A percentile compares a stretch with the other conserved stretches of the same genome.
phyloP scores from a whole-genome alignment of 2,888 invertebrate genomes.

The Pandemis heparana region DNA sequence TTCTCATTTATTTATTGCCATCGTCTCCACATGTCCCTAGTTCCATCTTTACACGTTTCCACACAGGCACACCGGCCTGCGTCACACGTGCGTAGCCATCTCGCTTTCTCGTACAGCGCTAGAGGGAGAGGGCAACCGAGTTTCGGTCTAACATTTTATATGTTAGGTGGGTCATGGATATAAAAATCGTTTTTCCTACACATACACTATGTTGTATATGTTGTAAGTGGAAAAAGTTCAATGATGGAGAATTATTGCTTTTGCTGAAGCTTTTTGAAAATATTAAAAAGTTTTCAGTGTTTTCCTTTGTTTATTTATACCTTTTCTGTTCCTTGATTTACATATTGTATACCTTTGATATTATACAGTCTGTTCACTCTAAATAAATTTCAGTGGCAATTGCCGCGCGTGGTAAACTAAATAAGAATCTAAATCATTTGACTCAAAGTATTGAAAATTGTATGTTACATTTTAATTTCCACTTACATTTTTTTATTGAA shows the following conservation, averaged over 20 bases:
- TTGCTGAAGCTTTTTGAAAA: constrained; percentile 62
- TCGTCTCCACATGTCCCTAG: constrained; percentile 61
- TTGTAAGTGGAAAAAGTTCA: constrained; percentile 68
- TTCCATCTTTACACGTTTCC: constrained; percentile 61
- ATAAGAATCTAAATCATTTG: too few relatives aligned
- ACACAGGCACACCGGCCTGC: constrained; percentile 71
- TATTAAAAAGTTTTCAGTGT: constrained; percentile 54
- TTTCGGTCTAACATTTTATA: constrained; percentile 85
- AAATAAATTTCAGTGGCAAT: too few relatives aligned
- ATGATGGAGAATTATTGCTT: constrained; percentile 77
- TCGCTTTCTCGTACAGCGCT: constrained; percentile 58
- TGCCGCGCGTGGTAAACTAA: too few relatives aligned
- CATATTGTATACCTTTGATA: too few relatives aligned
- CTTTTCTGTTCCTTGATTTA: too few relatives aligned
- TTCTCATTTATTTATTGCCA: not conserved
- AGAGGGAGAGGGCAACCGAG: constrained; percentile 65
- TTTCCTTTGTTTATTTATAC: too few relatives aligned
- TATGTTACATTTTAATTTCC: too few relatives aligned
- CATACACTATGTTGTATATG: constrained; percentile 58
- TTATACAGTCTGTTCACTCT: too few relatives aligned
- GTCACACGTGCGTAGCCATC: constrained; percentile 75
- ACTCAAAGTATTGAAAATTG: too few relatives aligned
- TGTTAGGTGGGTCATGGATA: constrained; percentile 86
- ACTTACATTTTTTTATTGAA: too few relatives aligned
- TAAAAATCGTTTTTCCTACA: constrained; percentile 83